phyloP scores from a whole-genome alignment of 2,797 vertebrate genomes.

The Anguilla megastoma region DNA sequence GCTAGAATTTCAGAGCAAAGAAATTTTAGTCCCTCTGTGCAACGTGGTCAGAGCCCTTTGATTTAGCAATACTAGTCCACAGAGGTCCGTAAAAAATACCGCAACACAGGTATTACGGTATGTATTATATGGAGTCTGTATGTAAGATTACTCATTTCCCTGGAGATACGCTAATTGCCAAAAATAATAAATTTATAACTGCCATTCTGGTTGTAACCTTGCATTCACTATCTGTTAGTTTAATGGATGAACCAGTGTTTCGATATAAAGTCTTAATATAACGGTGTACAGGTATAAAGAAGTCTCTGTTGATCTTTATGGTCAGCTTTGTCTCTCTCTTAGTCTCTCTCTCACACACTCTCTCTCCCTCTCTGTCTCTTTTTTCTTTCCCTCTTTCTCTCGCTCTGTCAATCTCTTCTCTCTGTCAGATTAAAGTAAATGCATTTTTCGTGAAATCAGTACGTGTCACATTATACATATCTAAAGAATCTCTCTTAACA shows the following conservation, averaged over 20 bases:
- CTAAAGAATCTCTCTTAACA: conserved; percentile 48
- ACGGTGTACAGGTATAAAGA: not conserved
- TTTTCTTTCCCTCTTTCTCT: not conserved
- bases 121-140: not conserved
- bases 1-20: conserved; percentile 76
- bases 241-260: not conserved
- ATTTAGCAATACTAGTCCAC: not conserved
- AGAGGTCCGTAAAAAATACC: not conserved
- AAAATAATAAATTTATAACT: not conserved
- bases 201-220: not conserved
- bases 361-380: not conserved
- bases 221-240: not conserved
- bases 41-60: not conserved
- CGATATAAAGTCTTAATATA: not conserved
- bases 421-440: not conserved
- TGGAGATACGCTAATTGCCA: not conserved
- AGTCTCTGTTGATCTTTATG: not conserved
- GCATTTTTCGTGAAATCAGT: not conserved
- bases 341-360: not conserved
- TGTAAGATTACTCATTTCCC: not conserved
- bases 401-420: not conserved
- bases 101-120: not conserved
- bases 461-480: conserved; percentile 16
- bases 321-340: not conserved
- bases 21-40: conserved; percentile 72